phyloP scores from a whole-genome alignment of 1,140 invertebrate species.

The Berghia stephanieae region DNA sequence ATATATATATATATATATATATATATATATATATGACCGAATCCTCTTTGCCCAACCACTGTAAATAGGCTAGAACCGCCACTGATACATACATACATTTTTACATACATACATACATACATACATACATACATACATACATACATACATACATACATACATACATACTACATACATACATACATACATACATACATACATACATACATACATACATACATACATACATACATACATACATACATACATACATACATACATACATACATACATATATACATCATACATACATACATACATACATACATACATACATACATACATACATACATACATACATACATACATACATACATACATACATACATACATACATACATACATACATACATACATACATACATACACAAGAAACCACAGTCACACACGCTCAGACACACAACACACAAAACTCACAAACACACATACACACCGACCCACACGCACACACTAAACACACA shows the following conservation, averaged over 20 bases:
- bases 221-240: slow-evolving; percentile 4
- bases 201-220: background rate
- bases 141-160: background rate
- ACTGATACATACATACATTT: too few species aligned
- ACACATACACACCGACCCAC: slow-evolving; percentile 8
- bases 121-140: background rate
- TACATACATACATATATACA: slow-evolving; percentile 17
- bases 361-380: slow-evolving; percentile 11
- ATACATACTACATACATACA: too few species aligned
- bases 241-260: slow-evolving; percentile 13
- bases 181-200: background rate
- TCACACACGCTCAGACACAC: slow-evolving; percentile 5
- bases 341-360: slow-evolving; percentile 18
- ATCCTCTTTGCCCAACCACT: too few species aligned
- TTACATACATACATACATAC: slow-evolving; percentile 18
- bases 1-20: background rate
- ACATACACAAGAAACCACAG: background rate
- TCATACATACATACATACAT: slow-evolving; percentile 5
- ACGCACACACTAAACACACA: background rate
- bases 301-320: background rate
- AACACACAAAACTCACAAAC: background rate
- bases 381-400: slow-evolving; percentile 14
- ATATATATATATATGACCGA: too few species aligned
- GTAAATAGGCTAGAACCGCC: too few species aligned
- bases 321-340: slow-evolving; percentile 6